Evolutionary conservation across 2,113 vertebrate genomes (phyloP).

Genomic region (Anolis sagrei): DNA sequence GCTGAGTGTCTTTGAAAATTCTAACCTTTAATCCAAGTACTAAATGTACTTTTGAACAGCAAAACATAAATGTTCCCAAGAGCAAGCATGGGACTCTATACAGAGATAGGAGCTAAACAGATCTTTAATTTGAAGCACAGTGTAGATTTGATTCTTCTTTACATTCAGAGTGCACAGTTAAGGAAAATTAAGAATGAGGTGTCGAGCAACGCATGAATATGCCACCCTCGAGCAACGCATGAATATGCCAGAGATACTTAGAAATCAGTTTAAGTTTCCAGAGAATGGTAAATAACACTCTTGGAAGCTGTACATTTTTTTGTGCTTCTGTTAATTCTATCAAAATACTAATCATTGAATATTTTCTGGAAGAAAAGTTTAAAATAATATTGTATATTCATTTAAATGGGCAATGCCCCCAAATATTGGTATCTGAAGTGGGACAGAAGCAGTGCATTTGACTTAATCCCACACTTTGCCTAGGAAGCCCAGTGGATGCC

Average conservation of each 20-base stretch:
- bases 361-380: background rate
- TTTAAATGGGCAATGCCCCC: background rate
- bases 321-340: background rate
- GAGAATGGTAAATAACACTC: background rate
- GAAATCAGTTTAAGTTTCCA: background rate
- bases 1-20: background rate
- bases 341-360: background rate
- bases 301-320: background rate
- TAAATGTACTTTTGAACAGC: background rate
- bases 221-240: background rate
- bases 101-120: constrained; percentile 5
- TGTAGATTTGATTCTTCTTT: background rate
- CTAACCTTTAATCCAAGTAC: background rate
- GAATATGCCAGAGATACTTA: background rate
- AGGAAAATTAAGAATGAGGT: background rate
- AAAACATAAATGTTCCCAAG: constrained; percentile 16
- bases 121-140: background rate
- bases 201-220: background rate
- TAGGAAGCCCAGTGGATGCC: background rate
- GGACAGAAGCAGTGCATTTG: background rate
- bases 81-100: constrained; percentile 1
- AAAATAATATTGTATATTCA: background rate
- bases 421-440: background rate
- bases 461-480: background rate
- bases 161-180: background rate